Conservation (phyloP, 2,113 vertebrate genomes). For the Opisthocomus hoazin region DNA sequence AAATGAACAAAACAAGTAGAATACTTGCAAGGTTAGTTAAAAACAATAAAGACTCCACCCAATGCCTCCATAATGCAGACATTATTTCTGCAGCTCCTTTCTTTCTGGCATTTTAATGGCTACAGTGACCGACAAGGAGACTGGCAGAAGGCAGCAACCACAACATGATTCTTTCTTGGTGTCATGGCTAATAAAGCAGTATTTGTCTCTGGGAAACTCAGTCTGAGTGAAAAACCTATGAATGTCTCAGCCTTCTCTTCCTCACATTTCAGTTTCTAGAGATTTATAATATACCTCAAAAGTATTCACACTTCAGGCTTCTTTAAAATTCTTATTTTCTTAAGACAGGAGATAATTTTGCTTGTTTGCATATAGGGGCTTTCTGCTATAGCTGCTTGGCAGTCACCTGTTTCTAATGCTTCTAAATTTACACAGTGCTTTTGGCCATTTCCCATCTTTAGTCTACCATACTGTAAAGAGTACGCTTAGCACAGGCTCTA, state of each 20-base stretch:
- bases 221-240: not conserved
- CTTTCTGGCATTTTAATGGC: not conserved
- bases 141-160: not conserved
- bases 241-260: not conserved
- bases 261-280: not conserved
- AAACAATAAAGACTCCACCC: not conserved
- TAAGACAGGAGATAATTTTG: not conserved
- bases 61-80: no score
- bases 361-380: not conserved
- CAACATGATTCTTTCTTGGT: not conserved
- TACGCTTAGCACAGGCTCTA: not conserved
- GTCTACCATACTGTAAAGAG: not conserved
- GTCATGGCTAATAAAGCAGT: not conserved
- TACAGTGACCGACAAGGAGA: not conserved
- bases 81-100: not conserved
- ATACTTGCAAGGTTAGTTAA: not conserved
- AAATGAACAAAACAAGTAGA: not conserved
- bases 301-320: not conserved
- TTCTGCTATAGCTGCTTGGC: not conserved
- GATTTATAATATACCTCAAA: not conserved
- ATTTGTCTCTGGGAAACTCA: not conserved
- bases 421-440: not conserved
- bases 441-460: not conserved
- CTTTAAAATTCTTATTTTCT: not conserved
- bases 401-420: not conserved